Conservation (phyloP, 2,797 vertebrate genomes). For the Ibycter americanus region DNA sequence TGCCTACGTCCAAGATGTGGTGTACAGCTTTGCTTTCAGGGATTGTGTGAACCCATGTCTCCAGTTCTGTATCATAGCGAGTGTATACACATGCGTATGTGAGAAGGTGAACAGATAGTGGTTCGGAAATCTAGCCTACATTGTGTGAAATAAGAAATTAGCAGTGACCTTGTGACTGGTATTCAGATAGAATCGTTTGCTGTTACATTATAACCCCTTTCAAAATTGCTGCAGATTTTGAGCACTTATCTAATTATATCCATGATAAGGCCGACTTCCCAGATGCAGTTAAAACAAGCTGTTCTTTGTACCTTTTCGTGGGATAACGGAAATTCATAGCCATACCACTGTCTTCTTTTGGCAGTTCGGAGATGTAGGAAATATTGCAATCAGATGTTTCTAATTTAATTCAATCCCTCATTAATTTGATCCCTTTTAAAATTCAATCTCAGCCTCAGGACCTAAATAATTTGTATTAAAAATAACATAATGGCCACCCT, state of each 20-base stretch:
- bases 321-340: background rate
- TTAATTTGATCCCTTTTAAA: conserved; percentile 43
- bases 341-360: background rate
- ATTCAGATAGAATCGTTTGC: background rate
- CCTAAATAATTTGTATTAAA: conserved; percentile 33
- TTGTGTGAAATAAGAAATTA: background rate
- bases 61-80: fast-evolving
- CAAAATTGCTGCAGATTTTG: background rate
- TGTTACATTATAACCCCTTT: background rate
- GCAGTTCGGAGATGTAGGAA: background rate
- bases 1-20: background rate
- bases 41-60: background rate
- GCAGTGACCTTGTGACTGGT: background rate
- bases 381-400: background rate
- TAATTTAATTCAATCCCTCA: conserved; percentile 40
- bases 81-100: fast-evolving
- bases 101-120: background rate
- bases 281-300: background rate
- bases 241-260: background rate
- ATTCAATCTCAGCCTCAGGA: conserved; percentile 20
- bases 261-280: background rate
- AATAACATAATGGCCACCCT: conserved; percentile 25
- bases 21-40: background rate
- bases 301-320: background rate
- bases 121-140: background rate